These are phyloP conservation scores for Nebria brevicollis DNA, from an alignment of 2,888 invertebrate genomes.

Conservation along the genomic window DNA sequence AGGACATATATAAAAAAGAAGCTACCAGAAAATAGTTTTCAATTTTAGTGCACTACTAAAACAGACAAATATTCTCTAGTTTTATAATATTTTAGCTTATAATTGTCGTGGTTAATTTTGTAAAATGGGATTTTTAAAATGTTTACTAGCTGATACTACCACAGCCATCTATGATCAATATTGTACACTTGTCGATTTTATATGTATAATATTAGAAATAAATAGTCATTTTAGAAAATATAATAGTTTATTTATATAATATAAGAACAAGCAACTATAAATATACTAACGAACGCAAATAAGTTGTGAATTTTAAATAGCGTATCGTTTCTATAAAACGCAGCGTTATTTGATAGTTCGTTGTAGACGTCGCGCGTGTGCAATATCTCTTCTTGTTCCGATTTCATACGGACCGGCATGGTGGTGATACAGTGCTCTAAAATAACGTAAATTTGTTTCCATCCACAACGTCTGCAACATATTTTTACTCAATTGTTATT, in stretches of 20 bases:
- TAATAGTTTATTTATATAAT: background rate
- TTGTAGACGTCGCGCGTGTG: conserved; percentile 42
- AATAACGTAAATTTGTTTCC: conserved; percentile 52
- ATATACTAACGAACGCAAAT: background rate
- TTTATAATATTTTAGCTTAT: no score
- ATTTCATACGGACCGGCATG: conserved; percentile 54
- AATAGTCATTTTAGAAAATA: background rate
- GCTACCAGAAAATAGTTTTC: no score
- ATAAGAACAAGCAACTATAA: background rate
- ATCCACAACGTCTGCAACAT: conserved; percentile 57
- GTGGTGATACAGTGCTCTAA: conserved; percentile 52
- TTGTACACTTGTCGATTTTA: background rate
- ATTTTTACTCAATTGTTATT: conserved; percentile 59
- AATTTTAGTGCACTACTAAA: no score
- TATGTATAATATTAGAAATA: background rate
- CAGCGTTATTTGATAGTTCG: conserved; percentile 19
- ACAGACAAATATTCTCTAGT: no score
- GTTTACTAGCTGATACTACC: background rate
- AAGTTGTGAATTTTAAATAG: background rate
- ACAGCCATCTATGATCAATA: background rate
- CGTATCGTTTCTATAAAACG: conserved; percentile 18
- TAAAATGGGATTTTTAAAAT: background rate
- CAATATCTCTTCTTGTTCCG: conserved; percentile 43
- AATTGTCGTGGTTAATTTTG: no score
- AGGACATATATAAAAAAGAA: no score